Evolutionary conservation across 2,888 invertebrate species (phyloP).

Genomic region (Dicranocentrus wangi): DNA sequence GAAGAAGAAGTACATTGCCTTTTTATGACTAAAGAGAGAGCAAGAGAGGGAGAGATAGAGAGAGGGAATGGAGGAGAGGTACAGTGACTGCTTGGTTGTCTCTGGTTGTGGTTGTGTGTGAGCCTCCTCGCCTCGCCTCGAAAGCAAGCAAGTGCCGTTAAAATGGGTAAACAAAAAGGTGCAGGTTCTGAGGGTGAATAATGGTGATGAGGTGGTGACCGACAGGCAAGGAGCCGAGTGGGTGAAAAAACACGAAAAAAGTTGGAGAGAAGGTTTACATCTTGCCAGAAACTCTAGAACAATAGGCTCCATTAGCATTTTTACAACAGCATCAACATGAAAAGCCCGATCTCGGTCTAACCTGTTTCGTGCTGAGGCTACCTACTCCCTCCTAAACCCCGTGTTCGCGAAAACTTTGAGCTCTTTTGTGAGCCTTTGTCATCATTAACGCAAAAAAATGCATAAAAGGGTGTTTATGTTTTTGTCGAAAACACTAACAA

Average conservation of each 20-base stretch:
- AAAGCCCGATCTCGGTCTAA: constrained; percentile 52
- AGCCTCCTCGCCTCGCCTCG: constrained; percentile 37
- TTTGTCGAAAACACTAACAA: too few relatives aligned
- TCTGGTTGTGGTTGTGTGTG: constrained; percentile 51
- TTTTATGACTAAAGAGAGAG: too few relatives aligned
- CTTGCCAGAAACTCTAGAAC: constrained; percentile 56
- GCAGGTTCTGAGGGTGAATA: neutral
- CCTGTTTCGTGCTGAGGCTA: constrained; percentile 42
- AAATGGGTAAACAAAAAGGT: constrained; percentile 57
- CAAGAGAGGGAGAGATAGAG: neutral
- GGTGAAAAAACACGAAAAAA: constrained; percentile 36
- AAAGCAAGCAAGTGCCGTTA: constrained; percentile 56
- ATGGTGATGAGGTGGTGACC: constrained; percentile 41
- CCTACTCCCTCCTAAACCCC: constrained; percentile 33
- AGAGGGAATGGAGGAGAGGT: too few relatives aligned
- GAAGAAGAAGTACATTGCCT: too few relatives aligned
- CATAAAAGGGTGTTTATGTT: constrained; percentile 25
- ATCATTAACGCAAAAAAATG: constrained; percentile 24
- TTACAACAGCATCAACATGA: constrained; percentile 51
- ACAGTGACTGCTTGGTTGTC: constrained; percentile 41
- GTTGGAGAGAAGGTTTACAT: constrained; percentile 1
- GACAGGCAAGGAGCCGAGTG: constrained; percentile 30
- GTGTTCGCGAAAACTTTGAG: constrained; percentile 49
- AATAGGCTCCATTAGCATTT: constrained; percentile 62
- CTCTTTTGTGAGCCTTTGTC: constrained; percentile 31